Evolutionary conservation across 1,140 invertebrate genomes (phyloP).

Genomic region (Odontomachus brunneus): DNA sequence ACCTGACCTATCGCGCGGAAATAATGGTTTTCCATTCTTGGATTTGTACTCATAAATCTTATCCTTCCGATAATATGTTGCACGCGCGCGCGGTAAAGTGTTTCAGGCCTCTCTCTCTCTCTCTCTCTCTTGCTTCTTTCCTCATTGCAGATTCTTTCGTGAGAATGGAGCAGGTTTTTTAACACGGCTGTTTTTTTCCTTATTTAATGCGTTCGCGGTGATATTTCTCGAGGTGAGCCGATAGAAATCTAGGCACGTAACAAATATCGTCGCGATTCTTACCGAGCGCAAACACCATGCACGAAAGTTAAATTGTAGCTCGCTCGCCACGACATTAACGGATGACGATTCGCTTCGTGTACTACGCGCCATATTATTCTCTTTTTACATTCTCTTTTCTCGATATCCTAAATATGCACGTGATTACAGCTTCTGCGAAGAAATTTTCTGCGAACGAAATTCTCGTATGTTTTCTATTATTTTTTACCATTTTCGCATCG

Average conservation of each 20-base stretch:
- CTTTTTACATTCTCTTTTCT: conserved; percentile 4
- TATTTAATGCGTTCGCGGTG: not conserved
- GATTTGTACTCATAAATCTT: conserved; percentile 47
- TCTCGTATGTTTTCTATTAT: no score
- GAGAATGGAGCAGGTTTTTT: not conserved
- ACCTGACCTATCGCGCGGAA: conserved; percentile 9
- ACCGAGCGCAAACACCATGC: not conserved
- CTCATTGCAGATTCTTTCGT: not conserved
- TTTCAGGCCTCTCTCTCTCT: not conserved
- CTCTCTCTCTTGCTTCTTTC: no score
- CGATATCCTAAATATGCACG: conserved; percentile 22
- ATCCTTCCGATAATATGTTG: not conserved
- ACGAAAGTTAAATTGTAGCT: not conserved
- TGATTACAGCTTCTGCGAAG: conserved; percentile 19
- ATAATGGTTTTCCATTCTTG: conserved; percentile 18
- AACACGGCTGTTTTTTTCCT: not conserved
- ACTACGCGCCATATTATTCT: not conserved
- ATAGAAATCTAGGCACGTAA: not conserved
- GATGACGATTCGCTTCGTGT: conserved; percentile 19
- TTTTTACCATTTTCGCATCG: no score
- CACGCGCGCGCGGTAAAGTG: not conserved
- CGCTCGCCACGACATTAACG: not conserved
- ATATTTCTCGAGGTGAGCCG: not conserved
- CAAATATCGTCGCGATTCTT: not conserved
- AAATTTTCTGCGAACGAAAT: not conserved